A percentile compares a stretch with the other conserved stretches of the same genome.
phyloP scores from a whole-genome alignment of 2,113 vertebrate genomes.

The Puma concolor region DNA sequence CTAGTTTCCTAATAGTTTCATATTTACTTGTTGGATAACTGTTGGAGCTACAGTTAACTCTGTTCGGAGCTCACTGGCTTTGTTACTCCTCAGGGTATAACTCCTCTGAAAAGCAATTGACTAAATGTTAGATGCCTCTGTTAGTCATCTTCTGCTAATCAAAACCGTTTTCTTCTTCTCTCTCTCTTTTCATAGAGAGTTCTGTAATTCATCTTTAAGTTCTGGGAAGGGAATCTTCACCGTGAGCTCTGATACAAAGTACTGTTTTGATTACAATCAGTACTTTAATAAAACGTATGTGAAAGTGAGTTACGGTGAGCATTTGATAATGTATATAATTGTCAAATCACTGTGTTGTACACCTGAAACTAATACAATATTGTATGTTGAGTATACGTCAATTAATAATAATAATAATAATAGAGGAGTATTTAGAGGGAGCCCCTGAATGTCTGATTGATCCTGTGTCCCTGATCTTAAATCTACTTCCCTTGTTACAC shows the following conservation, averaged over 20 bases:
- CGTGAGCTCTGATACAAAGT: slow-evolving; percentile 10
- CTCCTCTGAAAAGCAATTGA: not conserved
- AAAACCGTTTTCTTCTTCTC: slow-evolving; percentile 2
- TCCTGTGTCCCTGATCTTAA: not conserved
- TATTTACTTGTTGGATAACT: not conserved
- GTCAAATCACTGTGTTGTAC: not conserved
- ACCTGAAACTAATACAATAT: not conserved
- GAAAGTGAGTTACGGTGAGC: not conserved
- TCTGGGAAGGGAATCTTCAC: slow-evolving; percentile 37
- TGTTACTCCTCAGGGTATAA: not conserved
- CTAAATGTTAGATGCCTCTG: not conserved
- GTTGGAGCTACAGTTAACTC: not conserved
- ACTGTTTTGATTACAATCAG: slow-evolving; percentile 35
- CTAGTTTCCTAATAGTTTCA: not conserved
- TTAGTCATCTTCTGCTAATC: not conserved
- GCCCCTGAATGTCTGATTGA: not conserved
- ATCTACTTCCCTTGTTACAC: not conserved
- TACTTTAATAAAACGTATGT: slow-evolving; percentile 1
- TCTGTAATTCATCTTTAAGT: not conserved
- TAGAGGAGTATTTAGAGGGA: not conserved
- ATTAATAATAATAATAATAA: not conserved
- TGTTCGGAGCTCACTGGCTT: not conserved
- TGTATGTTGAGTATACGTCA: not conserved
- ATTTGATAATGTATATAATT: not conserved
- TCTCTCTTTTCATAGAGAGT: not conserved